Conservation (phyloP, 2,113 vertebrate genomes). For the Ploceus nigricollis region DNA sequence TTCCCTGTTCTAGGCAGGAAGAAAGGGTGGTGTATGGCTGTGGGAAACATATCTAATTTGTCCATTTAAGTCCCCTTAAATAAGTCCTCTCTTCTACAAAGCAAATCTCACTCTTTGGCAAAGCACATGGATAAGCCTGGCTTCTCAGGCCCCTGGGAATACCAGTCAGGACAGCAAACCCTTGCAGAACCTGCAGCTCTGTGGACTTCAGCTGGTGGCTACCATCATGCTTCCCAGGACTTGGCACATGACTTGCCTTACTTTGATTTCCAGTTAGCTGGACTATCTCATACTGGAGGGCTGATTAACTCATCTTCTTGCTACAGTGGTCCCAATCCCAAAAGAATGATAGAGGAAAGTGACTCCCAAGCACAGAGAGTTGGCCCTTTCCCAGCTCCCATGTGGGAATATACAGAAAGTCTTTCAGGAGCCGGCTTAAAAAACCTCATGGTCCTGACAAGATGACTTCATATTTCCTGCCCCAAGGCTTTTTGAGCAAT, state of each 20-base stretch:
- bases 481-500: neutral
- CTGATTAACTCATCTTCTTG: neutral
- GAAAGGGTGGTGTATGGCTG: neutral
- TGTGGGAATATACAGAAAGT: neutral
- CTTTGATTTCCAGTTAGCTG: neutral
- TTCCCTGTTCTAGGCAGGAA: neutral
- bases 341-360: neutral
- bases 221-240: neutral
- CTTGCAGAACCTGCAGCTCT: neutral
- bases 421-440: neutral
- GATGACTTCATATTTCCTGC: neutral
- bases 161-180: neutral
- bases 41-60: neutral
- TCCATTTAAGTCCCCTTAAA: neutral
- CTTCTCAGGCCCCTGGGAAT: neutral
- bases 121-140: neutral
- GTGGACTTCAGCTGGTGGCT: neutral
- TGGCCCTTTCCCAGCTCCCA: neutral
- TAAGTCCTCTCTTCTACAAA: neutral
- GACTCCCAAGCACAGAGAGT: rapidly evolving
- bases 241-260: neutral
- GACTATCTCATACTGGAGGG: neutral
- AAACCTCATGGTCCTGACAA: neutral
- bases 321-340: neutral
- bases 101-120: neutral